phyloP scores from a whole-genome alignment of 2,113 vertebrate genomes.

The Dolichotis patagonum region DNA sequence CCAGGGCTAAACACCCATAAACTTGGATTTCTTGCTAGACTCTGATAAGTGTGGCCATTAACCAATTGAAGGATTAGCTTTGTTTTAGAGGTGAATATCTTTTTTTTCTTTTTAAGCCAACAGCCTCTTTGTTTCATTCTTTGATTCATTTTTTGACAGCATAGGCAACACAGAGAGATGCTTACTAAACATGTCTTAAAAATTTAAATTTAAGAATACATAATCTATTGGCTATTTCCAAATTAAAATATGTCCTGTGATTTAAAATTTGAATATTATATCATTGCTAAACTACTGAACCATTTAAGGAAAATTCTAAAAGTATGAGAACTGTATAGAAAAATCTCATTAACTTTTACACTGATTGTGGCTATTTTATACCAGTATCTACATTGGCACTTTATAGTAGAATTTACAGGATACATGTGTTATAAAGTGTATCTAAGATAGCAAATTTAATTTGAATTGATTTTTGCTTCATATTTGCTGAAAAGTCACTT shows the following conservation, averaged over 20 bases:
- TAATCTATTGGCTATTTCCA: neutral
- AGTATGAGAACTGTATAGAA: neutral
- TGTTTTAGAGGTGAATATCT: slow-evolving; percentile 26
- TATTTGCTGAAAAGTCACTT: slow-evolving; percentile 39
- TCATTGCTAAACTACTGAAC: neutral
- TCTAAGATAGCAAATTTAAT: neutral
- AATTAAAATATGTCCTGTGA: slow-evolving; percentile 10
- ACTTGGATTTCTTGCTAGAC: slow-evolving; percentile 49
- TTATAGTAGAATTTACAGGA: neutral
- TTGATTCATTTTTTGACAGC: neutral
- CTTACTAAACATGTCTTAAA: slow-evolving; percentile 41
- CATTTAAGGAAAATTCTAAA: slow-evolving; percentile 11
- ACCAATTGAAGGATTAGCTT: slow-evolving; percentile 74
- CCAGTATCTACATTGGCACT: neutral
- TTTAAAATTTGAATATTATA: neutral
- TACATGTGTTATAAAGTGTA: slow-evolving; percentile 15
- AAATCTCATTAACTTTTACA: slow-evolving; percentile 21
- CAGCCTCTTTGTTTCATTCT: neutral
- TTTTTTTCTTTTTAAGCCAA: neutral
- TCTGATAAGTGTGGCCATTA: slow-evolving; percentile 29
- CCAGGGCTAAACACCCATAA: slow-evolving; percentile 43
- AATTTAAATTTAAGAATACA: slow-evolving; percentile 19
- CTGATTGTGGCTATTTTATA: neutral
- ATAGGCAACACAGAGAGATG: neutral
- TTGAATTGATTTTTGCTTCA: slow-evolving; percentile 35